Evolutionary conservation across 2,888 invertebrate genomes (phyloP).

Genomic region (Autographa gamma): DNA sequence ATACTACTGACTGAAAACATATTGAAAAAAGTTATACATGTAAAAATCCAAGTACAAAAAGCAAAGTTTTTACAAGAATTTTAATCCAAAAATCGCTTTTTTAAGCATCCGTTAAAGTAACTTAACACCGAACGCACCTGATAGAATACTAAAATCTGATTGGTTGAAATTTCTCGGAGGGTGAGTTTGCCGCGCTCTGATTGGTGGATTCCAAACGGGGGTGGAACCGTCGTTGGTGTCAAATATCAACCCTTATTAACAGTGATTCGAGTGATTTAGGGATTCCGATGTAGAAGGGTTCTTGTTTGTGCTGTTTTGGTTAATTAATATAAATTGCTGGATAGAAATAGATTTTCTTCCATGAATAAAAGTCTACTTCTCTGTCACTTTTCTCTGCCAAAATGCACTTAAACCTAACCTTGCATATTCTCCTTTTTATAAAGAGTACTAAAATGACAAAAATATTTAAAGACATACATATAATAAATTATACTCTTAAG

Average conservation of each 20-base stretch:
- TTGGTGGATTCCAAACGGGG: conserved; percentile 73
- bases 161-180: conserved; percentile 71
- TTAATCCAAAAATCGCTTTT: conserved; percentile 55
- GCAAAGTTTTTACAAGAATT: background rate
- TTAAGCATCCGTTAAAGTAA: conserved; percentile 65
- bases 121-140: conserved; percentile 78
- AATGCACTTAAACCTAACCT: too few species aligned
- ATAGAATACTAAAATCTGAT: conserved; percentile 61
- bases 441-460: too few species aligned
- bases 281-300: conserved; percentile 66
- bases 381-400: too few species aligned
- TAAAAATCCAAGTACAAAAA: background rate
- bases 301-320: conserved; percentile 41
- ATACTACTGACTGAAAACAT: background rate
- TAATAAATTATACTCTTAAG: too few species aligned
- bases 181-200: conserved; percentile 68
- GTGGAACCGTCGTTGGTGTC: conserved; percentile 71
- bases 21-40: background rate
- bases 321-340: conserved; percentile 52
- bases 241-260: conserved; percentile 78
- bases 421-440: too few species aligned
- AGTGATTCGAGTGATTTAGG: conserved; percentile 76
- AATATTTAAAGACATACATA: too few species aligned
- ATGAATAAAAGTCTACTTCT: background rate
- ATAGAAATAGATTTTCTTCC: conserved; percentile 11